A percentile compares a stretch with the other conserved stretches of the same genome.
phyloP scores from a whole-genome alignment of 2,797 vertebrate genomes.

The Ceryle rudis region DNA sequence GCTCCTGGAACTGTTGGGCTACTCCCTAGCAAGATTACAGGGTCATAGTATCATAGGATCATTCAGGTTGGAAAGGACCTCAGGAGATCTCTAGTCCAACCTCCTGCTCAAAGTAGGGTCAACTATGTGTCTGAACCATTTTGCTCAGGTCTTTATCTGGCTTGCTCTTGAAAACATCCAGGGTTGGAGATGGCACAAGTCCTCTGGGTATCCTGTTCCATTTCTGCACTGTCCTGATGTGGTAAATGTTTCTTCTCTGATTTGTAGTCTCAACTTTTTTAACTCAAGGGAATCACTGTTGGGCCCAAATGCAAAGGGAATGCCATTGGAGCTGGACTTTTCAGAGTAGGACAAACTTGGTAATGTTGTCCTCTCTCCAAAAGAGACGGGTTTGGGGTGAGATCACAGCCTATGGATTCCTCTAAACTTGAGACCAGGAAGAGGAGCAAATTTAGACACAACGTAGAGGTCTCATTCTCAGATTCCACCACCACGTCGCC shows the following conservation, averaged over 20 bases:
- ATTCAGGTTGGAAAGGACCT: not conserved
- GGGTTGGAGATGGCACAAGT: not conserved
- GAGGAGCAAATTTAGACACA: not conserved
- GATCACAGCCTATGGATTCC: not conserved
- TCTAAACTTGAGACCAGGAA: not conserved
- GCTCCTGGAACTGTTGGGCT: not conserved
- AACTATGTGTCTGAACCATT: not conserved
- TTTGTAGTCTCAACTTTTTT: not conserved
- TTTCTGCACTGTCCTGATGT: not conserved
- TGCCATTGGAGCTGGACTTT: not conserved
- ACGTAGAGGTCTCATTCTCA: not conserved
- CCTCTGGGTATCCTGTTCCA: not conserved
- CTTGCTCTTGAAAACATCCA: not conserved
- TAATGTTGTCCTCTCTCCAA: not conserved
- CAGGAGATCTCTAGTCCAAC: not conserved
- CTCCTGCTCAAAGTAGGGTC: not conserved
- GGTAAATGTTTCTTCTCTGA: not conserved
- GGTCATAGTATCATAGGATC: too few relatives aligned
- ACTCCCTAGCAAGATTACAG: not conserved
- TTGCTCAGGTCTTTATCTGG: not conserved
- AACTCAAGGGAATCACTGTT: not conserved
- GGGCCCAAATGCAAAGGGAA: not conserved
- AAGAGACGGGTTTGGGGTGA: not conserved
- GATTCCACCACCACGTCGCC: accelerated
- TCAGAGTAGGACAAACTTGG: not conserved